Conservation (phyloP, 92 coral and sea anemone species). For the Umimayanthus kanabou region DNA sequence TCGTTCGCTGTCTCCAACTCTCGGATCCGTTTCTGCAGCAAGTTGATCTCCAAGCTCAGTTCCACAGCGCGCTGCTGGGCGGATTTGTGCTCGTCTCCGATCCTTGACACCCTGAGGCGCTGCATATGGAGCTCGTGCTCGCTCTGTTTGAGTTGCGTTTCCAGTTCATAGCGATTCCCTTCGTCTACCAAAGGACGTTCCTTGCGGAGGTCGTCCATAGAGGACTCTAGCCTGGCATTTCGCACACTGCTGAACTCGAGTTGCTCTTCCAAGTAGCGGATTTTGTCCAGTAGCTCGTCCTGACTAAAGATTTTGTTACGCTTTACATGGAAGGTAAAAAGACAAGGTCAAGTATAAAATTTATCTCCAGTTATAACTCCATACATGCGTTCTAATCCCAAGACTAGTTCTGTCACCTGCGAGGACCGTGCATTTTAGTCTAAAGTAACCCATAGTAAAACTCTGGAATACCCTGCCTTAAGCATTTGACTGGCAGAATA, state of each 20-base stretch:
- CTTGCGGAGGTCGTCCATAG: slow-evolving; percentile 34
- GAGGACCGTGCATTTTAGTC: too few species aligned
- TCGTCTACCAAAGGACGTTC: slow-evolving; percentile 37
- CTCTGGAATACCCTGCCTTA: too few species aligned
- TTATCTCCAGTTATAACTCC: too few species aligned
- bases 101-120: slow-evolving; percentile 63
- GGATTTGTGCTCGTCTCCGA: slow-evolving; percentile 76
- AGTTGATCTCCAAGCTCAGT: slow-evolving; percentile 81
- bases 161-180: slow-evolving; percentile 52
- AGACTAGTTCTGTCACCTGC: too few species aligned
- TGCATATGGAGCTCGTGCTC: slow-evolving; percentile 75
- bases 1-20: slow-evolving; percentile 77
- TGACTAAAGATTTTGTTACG: neutral
- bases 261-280: slow-evolving; percentile 56
- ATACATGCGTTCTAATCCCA: too few species aligned
- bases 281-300: slow-evolving; percentile 39
- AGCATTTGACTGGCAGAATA: too few species aligned
- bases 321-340: slow-evolving; percentile 5
- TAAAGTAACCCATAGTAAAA: too few species aligned
- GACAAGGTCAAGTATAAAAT: too few species aligned
- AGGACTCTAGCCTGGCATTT: slow-evolving; percentile 46
- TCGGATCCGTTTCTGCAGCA: slow-evolving; percentile 75
- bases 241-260: slow-evolving; percentile 43
- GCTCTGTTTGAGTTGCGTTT: slow-evolving; percentile 51
- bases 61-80: slow-evolving; percentile 90